phyloP scores from a whole-genome alignment of 1,140 invertebrate species.

The Magallana ariakensis region DNA sequence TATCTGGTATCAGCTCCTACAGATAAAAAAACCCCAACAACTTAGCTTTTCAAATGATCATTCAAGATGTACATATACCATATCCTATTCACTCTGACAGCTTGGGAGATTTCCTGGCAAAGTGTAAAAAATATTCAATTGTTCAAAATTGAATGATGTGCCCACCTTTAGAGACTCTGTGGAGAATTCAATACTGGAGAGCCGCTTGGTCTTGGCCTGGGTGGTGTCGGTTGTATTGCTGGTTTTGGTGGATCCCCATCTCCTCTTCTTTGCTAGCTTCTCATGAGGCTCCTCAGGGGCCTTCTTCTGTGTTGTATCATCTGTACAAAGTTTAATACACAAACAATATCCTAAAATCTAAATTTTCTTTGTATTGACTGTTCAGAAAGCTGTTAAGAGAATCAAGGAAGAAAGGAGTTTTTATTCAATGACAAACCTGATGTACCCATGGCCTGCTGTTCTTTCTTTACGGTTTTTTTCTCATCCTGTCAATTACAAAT shows the following conservation, averaged over 20 bases:
- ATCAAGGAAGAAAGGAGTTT: too few relatives aligned
- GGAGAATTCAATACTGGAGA: constrained; percentile 76
- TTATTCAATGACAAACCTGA: neutral
- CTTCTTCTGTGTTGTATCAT: constrained; percentile 40
- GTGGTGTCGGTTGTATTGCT: constrained; percentile 60
- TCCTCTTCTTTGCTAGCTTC: constrained; percentile 74
- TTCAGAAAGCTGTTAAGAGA: too few relatives aligned
- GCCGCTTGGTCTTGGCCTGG: constrained; percentile 52
- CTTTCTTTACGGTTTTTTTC: neutral
- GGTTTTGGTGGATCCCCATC: constrained; percentile 76
- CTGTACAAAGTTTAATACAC: neutral
- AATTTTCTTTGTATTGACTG: too few relatives aligned
- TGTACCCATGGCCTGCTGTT: neutral
- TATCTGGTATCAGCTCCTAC: constrained; percentile 79
- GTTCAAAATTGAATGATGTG: neutral
- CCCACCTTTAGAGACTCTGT: constrained; percentile 80
- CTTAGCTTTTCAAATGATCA: too few relatives aligned
- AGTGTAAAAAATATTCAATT: too few relatives aligned
- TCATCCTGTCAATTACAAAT: constrained; percentile 9
- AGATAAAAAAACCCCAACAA: too few relatives aligned
- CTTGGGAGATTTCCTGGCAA: too few relatives aligned
- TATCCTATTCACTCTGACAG: too few relatives aligned
- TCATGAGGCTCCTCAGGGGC: constrained; percentile 65
- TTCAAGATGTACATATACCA: too few relatives aligned
- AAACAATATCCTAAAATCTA: too few relatives aligned